A percentile compares a stretch with the other conserved stretches of the same genome.
Conservation (phyloP, 2,797 vertebrate genomes). For the Steatocranus sp. region DNA sequence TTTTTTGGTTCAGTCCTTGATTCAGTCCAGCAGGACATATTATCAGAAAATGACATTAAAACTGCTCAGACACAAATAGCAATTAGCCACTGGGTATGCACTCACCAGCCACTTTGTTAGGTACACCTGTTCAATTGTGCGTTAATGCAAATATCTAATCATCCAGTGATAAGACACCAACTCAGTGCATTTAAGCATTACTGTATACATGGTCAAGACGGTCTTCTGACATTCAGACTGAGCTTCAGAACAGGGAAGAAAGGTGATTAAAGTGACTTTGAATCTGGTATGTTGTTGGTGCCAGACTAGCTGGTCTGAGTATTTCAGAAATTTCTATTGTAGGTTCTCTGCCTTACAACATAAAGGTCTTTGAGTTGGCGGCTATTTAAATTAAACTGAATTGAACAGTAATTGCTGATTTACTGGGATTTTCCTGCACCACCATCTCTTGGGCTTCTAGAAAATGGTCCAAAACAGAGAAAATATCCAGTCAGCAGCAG, state of each 20-base stretch:
- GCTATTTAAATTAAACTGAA: background rate
- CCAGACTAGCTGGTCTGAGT: background rate
- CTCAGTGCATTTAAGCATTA: background rate
- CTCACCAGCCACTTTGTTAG: background rate
- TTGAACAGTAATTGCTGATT: background rate
- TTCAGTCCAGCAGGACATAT: background rate
- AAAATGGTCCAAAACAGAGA: background rate
- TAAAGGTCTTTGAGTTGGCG: background rate
- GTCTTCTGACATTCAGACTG: background rate
- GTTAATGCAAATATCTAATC: background rate
- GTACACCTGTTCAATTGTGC: background rate
- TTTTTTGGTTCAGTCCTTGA: background rate
- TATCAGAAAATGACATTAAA: background rate
- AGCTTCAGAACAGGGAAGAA: background rate
- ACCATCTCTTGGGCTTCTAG: background rate
- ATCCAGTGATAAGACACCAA: background rate
- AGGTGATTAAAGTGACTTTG: background rate
- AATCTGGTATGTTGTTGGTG: background rate
- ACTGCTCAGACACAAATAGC: background rate
- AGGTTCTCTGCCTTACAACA: background rate
- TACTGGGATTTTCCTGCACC: background rate
- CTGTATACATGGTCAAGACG: background rate
- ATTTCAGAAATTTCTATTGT: background rate
- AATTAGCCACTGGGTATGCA: background rate
- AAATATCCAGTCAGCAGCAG: background rate